Evolutionary conservation across 2,888 invertebrate genomes (phyloP).

Genomic region (Volucella zonaria): DNA sequence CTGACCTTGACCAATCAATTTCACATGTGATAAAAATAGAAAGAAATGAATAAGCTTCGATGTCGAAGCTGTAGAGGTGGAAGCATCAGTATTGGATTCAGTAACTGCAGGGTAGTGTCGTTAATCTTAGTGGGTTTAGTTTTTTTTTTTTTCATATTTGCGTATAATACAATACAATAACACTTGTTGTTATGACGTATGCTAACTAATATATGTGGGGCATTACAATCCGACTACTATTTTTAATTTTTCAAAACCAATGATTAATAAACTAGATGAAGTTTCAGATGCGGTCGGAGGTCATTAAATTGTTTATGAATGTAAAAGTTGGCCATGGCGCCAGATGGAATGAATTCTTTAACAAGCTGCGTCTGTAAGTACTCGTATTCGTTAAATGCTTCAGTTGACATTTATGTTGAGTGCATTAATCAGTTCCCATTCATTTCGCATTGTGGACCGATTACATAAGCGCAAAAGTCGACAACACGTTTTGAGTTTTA

Average conservation of each 20-base stretch:
- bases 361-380: conserved; percentile 28
- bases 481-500: conserved; percentile 43
- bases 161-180: too few relatives aligned
- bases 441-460: conserved; percentile 66
- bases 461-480: conserved; percentile 61
- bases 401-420: conserved; percentile 8
- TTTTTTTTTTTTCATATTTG: too few relatives aligned
- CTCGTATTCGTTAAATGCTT: background rate
- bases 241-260: conserved; percentile 63
- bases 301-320: conserved; percentile 43
- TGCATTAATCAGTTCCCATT: conserved; percentile 54
- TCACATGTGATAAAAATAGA: conserved; percentile 55
- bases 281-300: conserved; percentile 21
- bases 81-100: too few relatives aligned
- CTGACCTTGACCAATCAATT: conserved; percentile 71
- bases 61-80: conserved; percentile 15
- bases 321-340: conserved; percentile 30
- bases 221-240: conserved; percentile 4
- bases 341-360: conserved; percentile 52
- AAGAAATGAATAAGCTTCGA: conserved; percentile 36
- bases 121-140: too few relatives aligned
- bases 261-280: conserved; percentile 54
- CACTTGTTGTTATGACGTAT: too few relatives aligned
- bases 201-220: background rate
- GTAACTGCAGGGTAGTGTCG: too few relatives aligned